Conservation (phyloP, 2,113 vertebrate species). For the Accipiter virgatus region DNA sequence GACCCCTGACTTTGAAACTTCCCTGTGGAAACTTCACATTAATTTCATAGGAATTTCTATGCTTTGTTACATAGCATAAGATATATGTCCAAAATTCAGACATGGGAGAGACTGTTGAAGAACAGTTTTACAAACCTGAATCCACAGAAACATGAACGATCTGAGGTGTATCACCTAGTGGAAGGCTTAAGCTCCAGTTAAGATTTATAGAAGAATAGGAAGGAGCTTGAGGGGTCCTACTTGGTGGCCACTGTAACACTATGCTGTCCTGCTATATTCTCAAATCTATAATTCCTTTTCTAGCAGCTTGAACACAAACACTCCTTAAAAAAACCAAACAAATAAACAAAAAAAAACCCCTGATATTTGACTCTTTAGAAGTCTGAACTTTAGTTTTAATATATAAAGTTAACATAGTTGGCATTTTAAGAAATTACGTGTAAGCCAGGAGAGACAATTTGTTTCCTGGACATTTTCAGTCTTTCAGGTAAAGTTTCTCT, state of each 20-base stretch:
- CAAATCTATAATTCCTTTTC: background rate
- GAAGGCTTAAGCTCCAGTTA: background rate
- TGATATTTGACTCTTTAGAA: background rate
- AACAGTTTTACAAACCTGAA: background rate
- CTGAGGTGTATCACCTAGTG: background rate
- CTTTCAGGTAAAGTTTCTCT: background rate
- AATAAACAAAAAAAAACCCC: too few relatives aligned
- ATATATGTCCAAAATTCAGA: background rate
- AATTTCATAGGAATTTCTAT: background rate
- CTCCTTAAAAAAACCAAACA: background rate
- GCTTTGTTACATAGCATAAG: background rate
- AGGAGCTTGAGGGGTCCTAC: background rate
- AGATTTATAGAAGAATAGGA: background rate
- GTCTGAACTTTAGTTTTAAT: background rate
- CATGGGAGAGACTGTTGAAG: background rate
- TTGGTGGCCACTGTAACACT: background rate
- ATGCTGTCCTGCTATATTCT: background rate
- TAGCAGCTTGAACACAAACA: background rate
- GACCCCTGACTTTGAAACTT: background rate
- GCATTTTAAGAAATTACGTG: background rate
- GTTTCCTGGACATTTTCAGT: conserved; percentile 6
- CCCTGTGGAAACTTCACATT: background rate
- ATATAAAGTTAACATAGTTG: background rate
- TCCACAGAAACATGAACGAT: background rate
- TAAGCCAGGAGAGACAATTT: background rate